Conservation (phyloP, 2,888 invertebrate genomes). For the Zaprionus bogoriensis region DNA sequence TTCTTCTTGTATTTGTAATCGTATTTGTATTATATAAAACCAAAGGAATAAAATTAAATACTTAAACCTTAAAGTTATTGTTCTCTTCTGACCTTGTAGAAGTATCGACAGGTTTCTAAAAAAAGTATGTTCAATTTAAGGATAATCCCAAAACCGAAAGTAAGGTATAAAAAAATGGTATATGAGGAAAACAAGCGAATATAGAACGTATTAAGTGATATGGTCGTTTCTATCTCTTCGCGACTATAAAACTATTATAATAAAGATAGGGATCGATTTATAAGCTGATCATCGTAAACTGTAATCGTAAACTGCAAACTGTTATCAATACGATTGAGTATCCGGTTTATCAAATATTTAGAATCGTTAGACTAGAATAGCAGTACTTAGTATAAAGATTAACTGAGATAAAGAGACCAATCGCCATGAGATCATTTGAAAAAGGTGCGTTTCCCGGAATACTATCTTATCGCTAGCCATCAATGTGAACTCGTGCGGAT, state of each 20-base stretch:
- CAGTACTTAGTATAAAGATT: background rate
- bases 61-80: background rate
- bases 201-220: too few relatives aligned
- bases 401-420: background rate
- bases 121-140: too few relatives aligned
- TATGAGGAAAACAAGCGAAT: too few relatives aligned
- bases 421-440: conserved; percentile 21
- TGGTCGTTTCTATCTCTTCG: too few relatives aligned
- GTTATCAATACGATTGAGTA: background rate
- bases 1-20: conserved; percentile 27
- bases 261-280: background rate
- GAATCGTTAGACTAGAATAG: background rate
- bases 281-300: background rate
- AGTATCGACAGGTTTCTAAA: too few relatives aligned
- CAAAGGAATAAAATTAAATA: background rate
- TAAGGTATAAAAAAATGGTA: too few relatives aligned
- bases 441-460: conserved; percentile 33
- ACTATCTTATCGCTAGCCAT: conserved; percentile 44
- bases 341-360: background rate
- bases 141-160: too few relatives aligned
- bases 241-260: background rate
- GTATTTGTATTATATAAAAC: conserved; percentile 2
- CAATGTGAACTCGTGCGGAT: conserved; percentile 21
- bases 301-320: background rate
- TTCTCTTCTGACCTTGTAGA: too few relatives aligned